A percentile compares a stretch with the other conserved stretches of the same genome.
Evolutionary conservation across 2,888 invertebrate species (phyloP).

Genomic region (Automeris io): DNA sequence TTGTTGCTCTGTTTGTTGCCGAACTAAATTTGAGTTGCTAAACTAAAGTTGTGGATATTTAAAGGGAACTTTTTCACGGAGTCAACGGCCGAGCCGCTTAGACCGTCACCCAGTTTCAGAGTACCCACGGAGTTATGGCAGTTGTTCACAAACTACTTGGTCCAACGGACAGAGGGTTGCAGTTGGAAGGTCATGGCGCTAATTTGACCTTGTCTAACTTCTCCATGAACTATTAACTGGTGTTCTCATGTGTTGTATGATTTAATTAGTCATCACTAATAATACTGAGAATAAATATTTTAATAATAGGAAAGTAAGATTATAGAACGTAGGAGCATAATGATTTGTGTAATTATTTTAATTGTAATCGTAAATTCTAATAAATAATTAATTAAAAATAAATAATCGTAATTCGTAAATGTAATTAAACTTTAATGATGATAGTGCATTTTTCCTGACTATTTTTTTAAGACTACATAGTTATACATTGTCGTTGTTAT

Average conservation of each 20-base stretch:
- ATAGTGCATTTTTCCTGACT: no score
- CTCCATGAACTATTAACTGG: constrained; percentile 2
- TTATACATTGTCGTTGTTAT: no score
- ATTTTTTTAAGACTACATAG: no score
- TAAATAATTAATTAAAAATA: no score
- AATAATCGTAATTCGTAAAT: no score
- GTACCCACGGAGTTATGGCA: constrained; percentile 75
- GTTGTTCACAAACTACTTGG: constrained; percentile 75
- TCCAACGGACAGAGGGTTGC: constrained; percentile 63
- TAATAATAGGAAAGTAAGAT: no score
- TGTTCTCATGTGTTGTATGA: background rate
- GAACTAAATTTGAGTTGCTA: constrained; percentile 76
- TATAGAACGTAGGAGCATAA: no score
- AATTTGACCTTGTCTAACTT: constrained; percentile 66
- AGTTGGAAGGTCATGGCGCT: constrained; percentile 69
- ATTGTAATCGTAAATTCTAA: no score
- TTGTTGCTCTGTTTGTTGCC: constrained; percentile 72
- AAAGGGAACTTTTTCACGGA: constrained; percentile 76
- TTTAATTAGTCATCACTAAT: background rate
- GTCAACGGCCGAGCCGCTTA: constrained; percentile 73
- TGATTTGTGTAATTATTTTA: no score
- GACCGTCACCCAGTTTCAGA: constrained; percentile 76
- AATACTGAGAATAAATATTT: no score
- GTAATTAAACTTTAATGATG: no score
- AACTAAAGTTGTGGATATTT: constrained; percentile 76